These are phyloP conservation scores for Melanerpes aurifrons DNA, from an alignment of 2,113 vertebrate species.

Conservation along the genomic window DNA sequence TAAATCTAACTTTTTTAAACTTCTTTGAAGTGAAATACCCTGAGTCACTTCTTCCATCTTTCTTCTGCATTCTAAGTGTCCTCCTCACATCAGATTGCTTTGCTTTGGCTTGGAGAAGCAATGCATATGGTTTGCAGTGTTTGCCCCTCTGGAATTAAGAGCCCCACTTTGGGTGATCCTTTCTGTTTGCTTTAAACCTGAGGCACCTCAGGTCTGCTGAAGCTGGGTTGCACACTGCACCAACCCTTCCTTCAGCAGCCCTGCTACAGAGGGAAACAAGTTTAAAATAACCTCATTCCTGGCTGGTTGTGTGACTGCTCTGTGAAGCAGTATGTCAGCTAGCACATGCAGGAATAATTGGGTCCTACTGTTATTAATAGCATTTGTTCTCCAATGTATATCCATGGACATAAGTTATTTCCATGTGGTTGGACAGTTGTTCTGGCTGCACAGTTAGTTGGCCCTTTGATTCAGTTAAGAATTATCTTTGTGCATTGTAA, in stretches of 20 bases:
- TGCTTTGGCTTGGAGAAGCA: not conserved
- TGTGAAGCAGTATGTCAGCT: constrained; percentile 43
- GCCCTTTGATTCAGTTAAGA: constrained; percentile 64
- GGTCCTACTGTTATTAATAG: constrained; percentile 56
- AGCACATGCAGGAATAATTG: constrained; percentile 56
- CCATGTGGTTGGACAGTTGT: constrained; percentile 65
- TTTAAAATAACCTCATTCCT: constrained; percentile 49
- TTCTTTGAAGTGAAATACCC: not conserved
- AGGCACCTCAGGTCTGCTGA: not conserved
- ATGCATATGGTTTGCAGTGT: not conserved
- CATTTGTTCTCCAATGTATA: constrained; percentile 46
- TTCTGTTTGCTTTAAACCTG: not conserved
- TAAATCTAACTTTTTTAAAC: not conserved
- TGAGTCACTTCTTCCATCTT: not conserved
- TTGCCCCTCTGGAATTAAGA: not conserved
- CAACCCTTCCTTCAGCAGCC: not conserved
- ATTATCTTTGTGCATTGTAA: constrained; percentile 62
- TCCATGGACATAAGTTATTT: constrained; percentile 49
- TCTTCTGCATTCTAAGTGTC: not conserved
- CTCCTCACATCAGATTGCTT: not conserved
- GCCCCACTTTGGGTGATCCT: not conserved
- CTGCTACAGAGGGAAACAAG: not conserved
- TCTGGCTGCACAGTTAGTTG: constrained; percentile 65
- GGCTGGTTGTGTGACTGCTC: constrained; percentile 38
- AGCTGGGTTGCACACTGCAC: not conserved